Base-by-base conservation (phyloP, 2,113 vertebrate species). In the Oplegnathus fasciatus region DNA sequence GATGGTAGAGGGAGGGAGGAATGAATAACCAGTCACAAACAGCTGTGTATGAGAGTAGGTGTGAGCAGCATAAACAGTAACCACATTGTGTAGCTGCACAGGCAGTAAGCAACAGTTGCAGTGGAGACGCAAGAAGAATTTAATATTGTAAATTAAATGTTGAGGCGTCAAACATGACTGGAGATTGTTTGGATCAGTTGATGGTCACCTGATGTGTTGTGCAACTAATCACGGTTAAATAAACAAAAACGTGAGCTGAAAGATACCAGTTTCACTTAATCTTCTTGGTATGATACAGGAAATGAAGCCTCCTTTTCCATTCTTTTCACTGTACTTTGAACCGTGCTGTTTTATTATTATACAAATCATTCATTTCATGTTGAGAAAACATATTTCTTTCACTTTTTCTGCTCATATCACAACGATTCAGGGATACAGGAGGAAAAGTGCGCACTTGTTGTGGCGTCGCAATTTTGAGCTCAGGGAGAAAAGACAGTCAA, bases 11-110 rank as follows among this genome's bases (percentile, higher is more conserved):
- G 26, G 70, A 64, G 40, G 26, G 54, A 75, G 71, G 68, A 55
- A 75, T 74, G 17, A 78, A 42, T 28, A n/a, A n/a, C n/a, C 32
- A 48, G 57, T 26, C 26, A 30, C 9, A 75, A 81, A 66, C 64
- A 73, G 30, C 32, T 72, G 62, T 48, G 66, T 52, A 72, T n/a
- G 32, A 40, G 13, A 48, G 37, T 28, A 57, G 57, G 32, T 37
- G 26, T 42, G 52, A 26, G 24, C 52, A 68, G 52, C 48, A 67
- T 46, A 37, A 64, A 68, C 30, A 80, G 52, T 50, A 61, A 78
- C 42, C 22, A 11, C 44, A 62, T 42, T 10, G 34, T 55, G 50
- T 44, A 9, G 37, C 57, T 34, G 44, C 9, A 15, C 42, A 61
- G 58, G 11, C 34, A 48, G 44, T 20, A 48, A 54, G 13, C 28